A percentile compares a stretch with the other conserved stretches of the same genome.
Conservation (phyloP, 2,113 vertebrate genomes). For the Euleptes europaea region DNA sequence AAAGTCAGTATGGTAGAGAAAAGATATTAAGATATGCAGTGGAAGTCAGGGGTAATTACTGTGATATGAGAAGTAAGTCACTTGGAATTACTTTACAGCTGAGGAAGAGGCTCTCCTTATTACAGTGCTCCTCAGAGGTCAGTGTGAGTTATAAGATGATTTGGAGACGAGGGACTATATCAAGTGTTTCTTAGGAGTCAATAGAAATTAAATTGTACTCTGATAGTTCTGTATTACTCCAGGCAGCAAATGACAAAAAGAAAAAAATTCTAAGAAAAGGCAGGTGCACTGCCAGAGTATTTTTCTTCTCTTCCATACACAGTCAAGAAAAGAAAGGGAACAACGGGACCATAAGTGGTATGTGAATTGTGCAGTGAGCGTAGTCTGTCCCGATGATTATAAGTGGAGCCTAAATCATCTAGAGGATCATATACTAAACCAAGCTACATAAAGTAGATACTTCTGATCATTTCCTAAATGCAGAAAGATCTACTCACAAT, state of each 20-base stretch:
- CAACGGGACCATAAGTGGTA: no score
- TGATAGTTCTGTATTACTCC: not conserved
- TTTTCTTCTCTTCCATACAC: not conserved
- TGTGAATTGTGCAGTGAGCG: no score
- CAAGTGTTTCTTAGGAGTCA: accelerated
- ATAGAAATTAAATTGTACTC: slow-evolving; percentile 22
- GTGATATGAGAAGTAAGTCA: not conserved
- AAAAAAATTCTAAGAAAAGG: not conserved
- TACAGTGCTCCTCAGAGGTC: not conserved
- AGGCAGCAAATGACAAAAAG: not conserved
- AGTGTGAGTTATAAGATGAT: not conserved
- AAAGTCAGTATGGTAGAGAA: not conserved
- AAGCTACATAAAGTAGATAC: no score
- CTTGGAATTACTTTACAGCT: not conserved
- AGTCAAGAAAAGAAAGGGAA: no score
- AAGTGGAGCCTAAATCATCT: no score
- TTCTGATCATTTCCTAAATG: no score
- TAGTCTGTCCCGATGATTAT: no score
- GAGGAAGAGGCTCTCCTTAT: not conserved
- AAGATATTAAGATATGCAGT: not conserved
- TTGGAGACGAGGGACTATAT: not conserved
- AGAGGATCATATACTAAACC: no score
- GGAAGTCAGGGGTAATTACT: slow-evolving; percentile 12
- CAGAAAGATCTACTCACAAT: no score
- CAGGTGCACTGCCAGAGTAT: not conserved